Percentiles rank a stretch among this genome's conserved stretches.
These are phyloP conservation scores for Semaprochilodus insignis DNA, from an alignment of 2,797 vertebrate species.

Conservation along the genomic window DNA sequence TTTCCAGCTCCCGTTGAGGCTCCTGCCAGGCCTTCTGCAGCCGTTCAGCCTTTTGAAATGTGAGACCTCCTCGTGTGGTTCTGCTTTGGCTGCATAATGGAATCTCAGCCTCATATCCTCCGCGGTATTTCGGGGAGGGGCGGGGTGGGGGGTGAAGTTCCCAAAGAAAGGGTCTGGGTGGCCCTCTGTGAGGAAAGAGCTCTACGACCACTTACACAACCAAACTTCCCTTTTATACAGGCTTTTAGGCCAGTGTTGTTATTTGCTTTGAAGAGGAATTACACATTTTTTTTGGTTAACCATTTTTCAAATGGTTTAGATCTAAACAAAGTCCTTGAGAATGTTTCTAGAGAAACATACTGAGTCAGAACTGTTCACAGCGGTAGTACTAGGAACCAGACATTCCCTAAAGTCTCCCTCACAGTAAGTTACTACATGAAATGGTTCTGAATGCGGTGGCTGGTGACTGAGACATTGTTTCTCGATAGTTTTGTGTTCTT, in stretches of 20 bases:
- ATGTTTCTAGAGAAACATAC: too few species aligned
- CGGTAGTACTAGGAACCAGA: too few species aligned
- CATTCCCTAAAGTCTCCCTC: too few species aligned
- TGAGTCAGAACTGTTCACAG: too few species aligned
- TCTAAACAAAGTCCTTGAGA: not conserved
- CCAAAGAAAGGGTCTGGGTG: slow-evolving; percentile 16
- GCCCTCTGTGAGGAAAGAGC: slow-evolving; percentile 26
- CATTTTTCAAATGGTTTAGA: not conserved
- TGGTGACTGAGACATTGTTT: too few species aligned
- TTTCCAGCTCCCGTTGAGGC: slow-evolving; percentile 31
- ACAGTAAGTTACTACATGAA: too few species aligned
- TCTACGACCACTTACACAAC: not conserved
- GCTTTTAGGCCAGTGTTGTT: not conserved
- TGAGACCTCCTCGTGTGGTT: slow-evolving; percentile 36
- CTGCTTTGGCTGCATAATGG: slow-evolving; percentile 30
- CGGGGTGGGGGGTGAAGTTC: slow-evolving; percentile 33
- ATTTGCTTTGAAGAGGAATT: not conserved
- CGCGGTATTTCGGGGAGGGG: not conserved
- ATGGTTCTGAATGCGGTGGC: too few species aligned
- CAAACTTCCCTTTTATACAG: not conserved
- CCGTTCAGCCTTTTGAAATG: slow-evolving; percentile 45
- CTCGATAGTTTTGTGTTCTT: too few species aligned
- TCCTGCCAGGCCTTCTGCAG: slow-evolving; percentile 26
- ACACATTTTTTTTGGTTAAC: too few species aligned
- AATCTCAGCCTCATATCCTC: slow-evolving; percentile 42